Percentiles rank a stretch among this genome's conserved stretches.
These are phyloP conservation scores for Leucoptera coffeella DNA, from an alignment of 2,888 invertebrate genomes.

Conservation along the genomic window DNA sequence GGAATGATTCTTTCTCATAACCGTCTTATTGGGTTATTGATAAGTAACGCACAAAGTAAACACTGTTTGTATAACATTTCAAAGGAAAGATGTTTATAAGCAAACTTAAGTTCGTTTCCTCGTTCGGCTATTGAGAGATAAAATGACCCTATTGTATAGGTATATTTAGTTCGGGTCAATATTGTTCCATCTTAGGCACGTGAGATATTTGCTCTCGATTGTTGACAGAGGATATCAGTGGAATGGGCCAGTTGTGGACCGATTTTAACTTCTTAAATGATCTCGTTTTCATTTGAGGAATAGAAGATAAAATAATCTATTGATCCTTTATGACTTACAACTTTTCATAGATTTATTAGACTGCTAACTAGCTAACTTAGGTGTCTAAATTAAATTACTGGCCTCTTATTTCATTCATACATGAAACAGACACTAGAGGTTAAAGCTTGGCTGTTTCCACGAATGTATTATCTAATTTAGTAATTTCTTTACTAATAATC, in stretches of 20 bases:
- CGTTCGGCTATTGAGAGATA: slow-evolving; percentile 41
- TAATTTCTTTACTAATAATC: too few relatives aligned
- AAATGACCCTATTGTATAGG: slow-evolving; percentile 48
- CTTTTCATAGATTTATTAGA: too few relatives aligned
- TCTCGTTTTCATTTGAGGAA: too few relatives aligned
- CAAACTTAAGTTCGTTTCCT: slow-evolving; percentile 18
- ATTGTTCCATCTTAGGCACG: slow-evolving; percentile 37
- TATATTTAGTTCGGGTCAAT: slow-evolving; percentile 31
- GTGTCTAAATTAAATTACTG: too few relatives aligned
- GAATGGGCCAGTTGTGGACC: slow-evolving; percentile 9
- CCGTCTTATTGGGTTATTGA: slow-evolving; percentile 5
- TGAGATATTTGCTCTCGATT: slow-evolving; percentile 42
- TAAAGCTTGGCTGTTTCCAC: too few relatives aligned
- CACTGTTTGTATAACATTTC: slow-evolving; percentile 19
- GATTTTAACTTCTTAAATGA: too few relatives aligned
- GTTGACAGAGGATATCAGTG: slow-evolving; percentile 43
- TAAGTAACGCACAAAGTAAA: slow-evolving; percentile 24
- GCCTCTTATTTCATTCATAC: too few relatives aligned
- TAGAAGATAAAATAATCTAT: too few relatives aligned
- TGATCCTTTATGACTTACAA: too few relatives aligned
- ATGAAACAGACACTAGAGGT: too few relatives aligned
- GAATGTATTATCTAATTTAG: too few relatives aligned
- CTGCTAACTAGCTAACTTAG: too few relatives aligned
- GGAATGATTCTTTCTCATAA: slow-evolving; percentile 19
- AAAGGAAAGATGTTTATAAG: slow-evolving; percentile 14